These are phyloP conservation scores for Diadromus collaris DNA, from an alignment of 2,888 invertebrate species.

Conservation along the genomic window DNA sequence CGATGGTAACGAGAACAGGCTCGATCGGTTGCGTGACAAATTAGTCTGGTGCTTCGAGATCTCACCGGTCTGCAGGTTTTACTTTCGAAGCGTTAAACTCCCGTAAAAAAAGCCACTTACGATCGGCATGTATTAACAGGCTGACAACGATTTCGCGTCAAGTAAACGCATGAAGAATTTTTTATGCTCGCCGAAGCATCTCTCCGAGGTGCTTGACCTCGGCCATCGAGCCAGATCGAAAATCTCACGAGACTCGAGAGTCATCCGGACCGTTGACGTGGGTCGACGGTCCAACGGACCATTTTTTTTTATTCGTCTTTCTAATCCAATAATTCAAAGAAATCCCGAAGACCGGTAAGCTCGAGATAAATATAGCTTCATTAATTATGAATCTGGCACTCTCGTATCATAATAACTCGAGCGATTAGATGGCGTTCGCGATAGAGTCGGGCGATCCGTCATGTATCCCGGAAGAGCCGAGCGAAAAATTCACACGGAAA, in stretches of 20 bases:
- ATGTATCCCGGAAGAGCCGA: conserved; percentile 2
- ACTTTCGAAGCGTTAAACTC: conserved; percentile 34
- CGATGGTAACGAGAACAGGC: conserved; percentile 28
- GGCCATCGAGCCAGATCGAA: conserved; percentile 6
- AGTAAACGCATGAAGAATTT: not conserved
- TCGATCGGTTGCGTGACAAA: conserved; percentile 53
- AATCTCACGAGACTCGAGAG: not conserved
- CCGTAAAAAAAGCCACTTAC: conserved; percentile 44
- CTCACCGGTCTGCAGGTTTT: conserved; percentile 11
- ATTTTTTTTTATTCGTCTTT: not conserved
- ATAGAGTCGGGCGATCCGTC: not conserved
- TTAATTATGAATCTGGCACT: conserved; percentile 3
- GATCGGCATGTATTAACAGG: conserved; percentile 12
- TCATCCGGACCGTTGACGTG: not conserved
- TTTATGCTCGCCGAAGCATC: not conserved
- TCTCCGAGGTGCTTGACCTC: not conserved
- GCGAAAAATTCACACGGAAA: conserved; percentile 12
- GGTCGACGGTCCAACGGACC: not conserved
- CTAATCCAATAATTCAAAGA: not conserved
- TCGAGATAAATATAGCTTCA: not conserved
- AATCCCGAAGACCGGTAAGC: not conserved
- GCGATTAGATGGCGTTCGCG: not conserved
- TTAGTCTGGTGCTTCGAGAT: conserved; percentile 27
- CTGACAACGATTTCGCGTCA: not conserved
- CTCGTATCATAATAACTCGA: not conserved